Percentiles rank a stretch among this genome's conserved stretches.
Conservation (phyloP, 2,113 vertebrate genomes). For the Heloderma charlesbogerti region DNA sequence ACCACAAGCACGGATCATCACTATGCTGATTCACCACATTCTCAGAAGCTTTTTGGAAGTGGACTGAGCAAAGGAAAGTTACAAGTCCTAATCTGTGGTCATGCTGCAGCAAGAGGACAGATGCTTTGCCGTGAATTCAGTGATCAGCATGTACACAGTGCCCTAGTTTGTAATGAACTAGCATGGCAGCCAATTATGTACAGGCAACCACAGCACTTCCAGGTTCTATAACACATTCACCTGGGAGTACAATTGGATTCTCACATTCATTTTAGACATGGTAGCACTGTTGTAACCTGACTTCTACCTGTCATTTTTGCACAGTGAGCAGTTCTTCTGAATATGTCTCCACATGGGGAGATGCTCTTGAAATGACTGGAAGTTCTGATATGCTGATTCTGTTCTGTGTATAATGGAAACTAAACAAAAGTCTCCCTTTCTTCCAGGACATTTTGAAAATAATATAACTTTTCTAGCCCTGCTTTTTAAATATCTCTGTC, state of each 20-base stretch:
- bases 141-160: not conserved
- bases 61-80: not conserved
- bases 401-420: not conserved
- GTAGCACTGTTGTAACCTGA: not conserved
- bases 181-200: not conserved
- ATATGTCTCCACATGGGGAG: not conserved
- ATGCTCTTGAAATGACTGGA: not conserved
- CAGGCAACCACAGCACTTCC: not conserved
- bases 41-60: not conserved
- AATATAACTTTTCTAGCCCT: not conserved
- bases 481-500: not conserved
- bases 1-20: not conserved
- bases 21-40: not conserved
- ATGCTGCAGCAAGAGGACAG: constrained; percentile 2
- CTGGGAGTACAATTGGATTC: not conserved
- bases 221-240: not conserved
- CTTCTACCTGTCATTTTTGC: not conserved
- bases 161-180: not conserved
- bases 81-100: not conserved
- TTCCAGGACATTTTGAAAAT: not conserved
- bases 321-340: not conserved
- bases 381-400: not conserved
- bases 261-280: constrained; percentile 2
- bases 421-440: not conserved
- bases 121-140: not conserved